Percentiles rank a stretch among this genome's conserved stretches.
Conservation (phyloP, 2,797 vertebrate species). For the Leptoclinus maculatus region DNA sequence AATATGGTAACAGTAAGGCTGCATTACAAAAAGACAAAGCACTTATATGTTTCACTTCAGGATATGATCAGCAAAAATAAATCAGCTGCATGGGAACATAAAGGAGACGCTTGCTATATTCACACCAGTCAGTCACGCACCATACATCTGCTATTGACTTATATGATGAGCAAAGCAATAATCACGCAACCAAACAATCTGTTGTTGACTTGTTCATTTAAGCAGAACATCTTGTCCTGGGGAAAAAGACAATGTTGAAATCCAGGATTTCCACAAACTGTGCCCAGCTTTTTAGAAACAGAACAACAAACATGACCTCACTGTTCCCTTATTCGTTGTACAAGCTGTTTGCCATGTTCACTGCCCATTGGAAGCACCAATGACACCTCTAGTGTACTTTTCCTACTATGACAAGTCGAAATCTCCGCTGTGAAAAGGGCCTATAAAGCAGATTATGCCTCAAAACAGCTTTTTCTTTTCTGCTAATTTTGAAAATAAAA, state of each 20-base stretch:
- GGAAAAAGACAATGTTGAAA: neutral
- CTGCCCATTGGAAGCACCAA: neutral
- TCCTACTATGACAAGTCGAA: neutral
- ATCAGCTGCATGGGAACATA: slow-evolving; percentile 7
- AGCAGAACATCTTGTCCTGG: neutral
- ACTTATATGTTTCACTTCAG: neutral
- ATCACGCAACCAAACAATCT: neutral
- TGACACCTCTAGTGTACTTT: neutral
- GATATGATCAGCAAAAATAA: neutral
- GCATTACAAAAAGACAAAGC: neutral
- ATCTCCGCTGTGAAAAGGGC: neutral
- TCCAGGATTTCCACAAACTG: neutral
- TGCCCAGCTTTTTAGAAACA: neutral
- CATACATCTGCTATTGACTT: slow-evolving; percentile 6
- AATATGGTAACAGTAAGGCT: neutral
- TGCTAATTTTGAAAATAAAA: neutral
- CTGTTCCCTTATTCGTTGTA: neutral
- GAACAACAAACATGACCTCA: neutral
- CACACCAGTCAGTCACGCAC: neutral
- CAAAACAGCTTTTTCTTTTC: neutral
- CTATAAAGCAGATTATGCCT: neutral
- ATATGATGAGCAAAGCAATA: neutral
- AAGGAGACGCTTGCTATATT: neutral
- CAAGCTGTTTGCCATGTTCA: neutral
- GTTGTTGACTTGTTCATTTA: neutral